phyloP scores from a whole-genome alignment of 2,113 vertebrate genomes.

The Microcebus ravelobensis region DNA sequence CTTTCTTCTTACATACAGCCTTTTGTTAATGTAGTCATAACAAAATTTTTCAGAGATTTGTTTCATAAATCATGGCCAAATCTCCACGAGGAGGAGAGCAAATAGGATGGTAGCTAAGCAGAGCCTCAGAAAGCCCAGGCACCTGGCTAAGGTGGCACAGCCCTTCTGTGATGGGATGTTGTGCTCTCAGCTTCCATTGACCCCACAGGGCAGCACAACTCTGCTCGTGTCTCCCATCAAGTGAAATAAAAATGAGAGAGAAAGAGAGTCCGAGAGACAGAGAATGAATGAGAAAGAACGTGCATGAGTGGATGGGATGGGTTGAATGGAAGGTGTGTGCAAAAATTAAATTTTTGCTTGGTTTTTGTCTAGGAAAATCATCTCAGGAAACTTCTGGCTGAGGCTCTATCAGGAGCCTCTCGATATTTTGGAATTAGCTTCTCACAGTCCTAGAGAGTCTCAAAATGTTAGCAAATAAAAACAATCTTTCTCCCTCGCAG shows the following conservation, averaged over 20 bases:
- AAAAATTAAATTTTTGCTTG: neutral
- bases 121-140: neutral
- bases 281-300: neutral
- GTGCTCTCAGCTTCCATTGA: no score
- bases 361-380: neutral
- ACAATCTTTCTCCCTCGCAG: slow-evolving; percentile 61
- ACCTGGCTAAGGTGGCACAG: neutral
- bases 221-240: neutral
- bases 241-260: neutral
- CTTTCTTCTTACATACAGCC: neutral
- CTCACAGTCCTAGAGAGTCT: slow-evolving; percentile 28
- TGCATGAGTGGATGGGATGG: neutral
- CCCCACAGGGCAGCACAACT: neutral
- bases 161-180: neutral
- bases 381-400: neutral
- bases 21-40: neutral
- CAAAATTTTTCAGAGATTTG: neutral
- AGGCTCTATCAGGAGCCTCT: neutral
- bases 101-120: neutral
- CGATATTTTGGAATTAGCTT: neutral
- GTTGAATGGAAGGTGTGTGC: neutral
- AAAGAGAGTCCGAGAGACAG: neutral
- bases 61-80: neutral
- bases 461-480: slow-evolving; percentile 69
- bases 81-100: neutral